Conservation (phyloP, 35 echinoderm and acorn worm genomes). For the Stichopus chloronotus region DNA sequence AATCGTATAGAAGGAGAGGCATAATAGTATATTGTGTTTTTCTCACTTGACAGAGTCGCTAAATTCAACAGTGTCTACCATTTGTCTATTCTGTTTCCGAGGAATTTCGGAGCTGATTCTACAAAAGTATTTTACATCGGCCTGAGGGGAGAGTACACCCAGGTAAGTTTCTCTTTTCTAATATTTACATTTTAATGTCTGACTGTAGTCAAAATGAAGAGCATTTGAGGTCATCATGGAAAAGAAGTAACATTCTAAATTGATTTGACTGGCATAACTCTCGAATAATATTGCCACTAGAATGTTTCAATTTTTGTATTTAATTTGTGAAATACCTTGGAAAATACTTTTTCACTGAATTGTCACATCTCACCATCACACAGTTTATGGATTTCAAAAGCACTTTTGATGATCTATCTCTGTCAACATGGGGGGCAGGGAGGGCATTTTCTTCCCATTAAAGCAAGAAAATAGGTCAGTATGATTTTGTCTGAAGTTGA, state of each 20-base stretch:
- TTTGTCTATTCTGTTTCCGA: conserved; percentile 90
- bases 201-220: too few species aligned
- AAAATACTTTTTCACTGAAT: too few species aligned
- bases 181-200: background rate
- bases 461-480: too few species aligned
- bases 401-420: too few species aligned
- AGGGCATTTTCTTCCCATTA: too few species aligned
- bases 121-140: conserved; percentile 96
- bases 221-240: background rate
- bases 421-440: too few species aligned
- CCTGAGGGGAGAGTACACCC: conserved; percentile 83
- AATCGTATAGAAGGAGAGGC: too few species aligned
- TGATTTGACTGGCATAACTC: background rate
- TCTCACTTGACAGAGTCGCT: conserved; percentile 66
- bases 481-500: too few species aligned
- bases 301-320: too few species aligned
- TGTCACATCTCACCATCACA: too few species aligned
- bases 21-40: background rate
- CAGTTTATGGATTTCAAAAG: too few species aligned
- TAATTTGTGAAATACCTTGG: too few species aligned
- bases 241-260: background rate
- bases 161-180: conserved; percentile 58
- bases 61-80: conserved; percentile 92
- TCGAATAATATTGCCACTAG: background rate
- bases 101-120: conserved; percentile 95